Base-by-base conservation (phyloP, 1,140 invertebrate species). In the Drosophila tropicalis region DNA sequence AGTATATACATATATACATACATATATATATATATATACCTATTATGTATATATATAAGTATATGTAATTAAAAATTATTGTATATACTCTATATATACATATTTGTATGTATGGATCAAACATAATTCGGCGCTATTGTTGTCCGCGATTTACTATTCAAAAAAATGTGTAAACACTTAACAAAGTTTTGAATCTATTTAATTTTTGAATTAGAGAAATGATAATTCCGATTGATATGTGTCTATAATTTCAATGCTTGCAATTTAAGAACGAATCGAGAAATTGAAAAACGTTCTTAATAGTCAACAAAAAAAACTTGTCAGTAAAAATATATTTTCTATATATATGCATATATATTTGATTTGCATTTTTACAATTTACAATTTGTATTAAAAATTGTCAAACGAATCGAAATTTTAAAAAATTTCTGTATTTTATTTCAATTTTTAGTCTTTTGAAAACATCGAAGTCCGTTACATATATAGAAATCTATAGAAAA, bases 1-100 rank as follows among this genome's bases (percentile, higher is more conserved):
- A 62, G 2, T 71, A 54, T 63, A 70, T 62, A 44, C 22, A 29
- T 15, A 62, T 44, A 51, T 44, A 47, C 29, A 51, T 47, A 60
- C 19, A 63, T 60, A 62, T 71, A 73, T 65, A 66, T 36, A 62
- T 36, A 56, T 40, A 73, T 72, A 68, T 44, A 34, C 32, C 32
- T 36, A 36, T 36, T 34, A 61, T 61, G 41, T 57, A 15, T 7
- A 15, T 62, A 29, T 44, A 72, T 25, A 58, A 65, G 17, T 57
- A 67, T 75, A 41, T 72, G 54, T 76, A 64, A 15, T 29, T 36
- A 17, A 12, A 57, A 34, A 36, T 36, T 57, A 36, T 57, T 57
- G 55, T 57, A 57, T 57, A 34, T 57, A 6, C 51, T 25, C 22
- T 15, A 15, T 34, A 12, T 10, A 57, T 36, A 34, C 10, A 17